Conservation (phyloP, 2,113 vertebrate species). For the Cyprinodon tularosa region DNA sequence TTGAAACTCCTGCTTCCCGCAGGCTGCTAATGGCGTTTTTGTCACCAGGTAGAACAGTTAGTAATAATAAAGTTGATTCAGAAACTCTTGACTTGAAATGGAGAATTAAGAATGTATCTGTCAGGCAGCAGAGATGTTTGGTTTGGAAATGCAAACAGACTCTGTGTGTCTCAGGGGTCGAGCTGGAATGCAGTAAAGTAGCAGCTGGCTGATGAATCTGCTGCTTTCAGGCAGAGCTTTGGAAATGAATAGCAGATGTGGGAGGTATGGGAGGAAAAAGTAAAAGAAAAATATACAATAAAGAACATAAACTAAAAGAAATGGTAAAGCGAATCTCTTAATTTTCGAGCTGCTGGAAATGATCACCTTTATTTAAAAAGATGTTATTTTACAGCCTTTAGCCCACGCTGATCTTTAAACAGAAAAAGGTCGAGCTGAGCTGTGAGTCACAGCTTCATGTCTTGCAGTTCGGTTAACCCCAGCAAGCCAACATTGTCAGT, state of each 20-base stretch:
- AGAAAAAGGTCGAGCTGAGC: not conserved
- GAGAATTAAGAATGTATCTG: not conserved
- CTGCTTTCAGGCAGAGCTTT: not conserved
- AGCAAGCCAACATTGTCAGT: not conserved
- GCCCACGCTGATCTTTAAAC: not conserved
- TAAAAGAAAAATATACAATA: not conserved
- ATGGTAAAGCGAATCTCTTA: not conserved
- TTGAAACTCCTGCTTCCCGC: not conserved
- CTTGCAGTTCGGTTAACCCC: not conserved
- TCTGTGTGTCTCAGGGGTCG: slow-evolving; percentile 20
- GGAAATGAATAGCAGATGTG: not conserved
- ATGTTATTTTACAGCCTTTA: not conserved
- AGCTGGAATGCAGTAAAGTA: slow-evolving; percentile 52
- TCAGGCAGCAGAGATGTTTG: slow-evolving; percentile 4
- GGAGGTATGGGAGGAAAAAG: not conserved
- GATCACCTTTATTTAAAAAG: not conserved
- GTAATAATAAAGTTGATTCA: slow-evolving; percentile 7
- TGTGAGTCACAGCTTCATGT: not conserved
- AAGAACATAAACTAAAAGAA: not conserved
- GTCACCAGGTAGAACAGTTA: not conserved
- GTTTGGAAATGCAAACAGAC: slow-evolving; percentile 17
- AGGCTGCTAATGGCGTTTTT: not conserved
- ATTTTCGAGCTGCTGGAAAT: not conserved
- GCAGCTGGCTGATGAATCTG: slow-evolving; percentile 5
- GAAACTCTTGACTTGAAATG: not conserved